Evolutionary conservation across 2,888 invertebrate genomes (phyloP), one percentile per base, ranked within the genome.

Genomic region (Drosophila subquinaria): DNA sequence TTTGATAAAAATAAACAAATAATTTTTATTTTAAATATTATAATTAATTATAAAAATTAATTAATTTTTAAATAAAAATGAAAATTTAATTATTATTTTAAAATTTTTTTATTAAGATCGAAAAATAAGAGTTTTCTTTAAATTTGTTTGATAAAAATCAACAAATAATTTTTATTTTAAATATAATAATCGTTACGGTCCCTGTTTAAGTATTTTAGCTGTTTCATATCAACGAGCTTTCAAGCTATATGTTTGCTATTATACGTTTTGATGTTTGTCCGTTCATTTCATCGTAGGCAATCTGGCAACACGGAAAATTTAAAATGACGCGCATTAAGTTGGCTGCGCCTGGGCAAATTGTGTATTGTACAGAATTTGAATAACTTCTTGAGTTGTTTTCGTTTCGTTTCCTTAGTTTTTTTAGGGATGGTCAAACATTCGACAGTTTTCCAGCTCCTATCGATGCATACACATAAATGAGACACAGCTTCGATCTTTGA

Each of bases 401-500:
- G 4, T 30, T 30, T 30, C 5, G 2, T 4, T 27, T n/a, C n/a
- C n/a, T n/a, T n/a, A n/a, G 4, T 6, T 27, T 1, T 27, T 27
- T 27, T 33, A 15, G 48, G 6, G 42, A 17, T 20, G 42, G 17
- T 17, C 11, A 13, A n/a, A n/a, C n/a, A 13, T 36, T 40, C 53
- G 53, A 42, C 36, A 23, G 35, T 20, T 57, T 45, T 57, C 45
- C 56, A 36, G 36, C 45, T 57, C 56, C 11, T 13, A 30, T n/a
- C 27, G 33, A 43, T 33, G 27, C 55, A 56, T 35, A 45, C 56
- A 43, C 43, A 55, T 35, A 45, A 45, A 56, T 45, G 23, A 23
- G 35, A 56, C 35, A 56, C 56, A n/a, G 56, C 15, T 23, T 45
- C 33, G 48, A 48, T 59, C 47, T 27, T 59, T 36, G 27, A 38